phyloP scores from a whole-genome alignment of 2,888 invertebrate species.

The Eumacrocentrus americanus region DNA sequence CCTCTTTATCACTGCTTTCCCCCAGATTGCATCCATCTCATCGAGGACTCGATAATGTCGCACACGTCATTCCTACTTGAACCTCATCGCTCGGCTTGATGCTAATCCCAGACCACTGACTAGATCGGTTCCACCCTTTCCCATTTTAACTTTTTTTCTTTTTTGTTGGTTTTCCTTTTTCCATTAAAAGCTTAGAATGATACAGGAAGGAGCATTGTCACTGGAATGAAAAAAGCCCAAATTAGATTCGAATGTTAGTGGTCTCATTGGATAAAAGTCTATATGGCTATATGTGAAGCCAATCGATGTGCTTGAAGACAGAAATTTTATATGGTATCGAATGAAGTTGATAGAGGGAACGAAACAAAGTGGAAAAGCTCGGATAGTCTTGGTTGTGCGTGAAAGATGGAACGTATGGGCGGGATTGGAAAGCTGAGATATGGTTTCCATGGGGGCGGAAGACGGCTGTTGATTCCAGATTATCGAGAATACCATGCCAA shows the following conservation, averaged over 20 bases:
- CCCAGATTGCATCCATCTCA: too few relatives aligned
- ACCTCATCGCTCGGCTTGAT: background rate
- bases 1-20: too few relatives aligned
- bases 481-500: conserved; percentile 7
- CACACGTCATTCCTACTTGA: background rate
- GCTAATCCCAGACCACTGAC: background rate
- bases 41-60: too few relatives aligned
- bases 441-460: conserved; percentile 27
- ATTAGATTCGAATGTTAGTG: conserved; percentile 14
- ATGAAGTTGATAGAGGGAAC: background rate
- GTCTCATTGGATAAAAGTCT: too few relatives aligned
- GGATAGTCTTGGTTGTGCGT: background rate
- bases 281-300: background rate
- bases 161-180: background rate
- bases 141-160: background rate
- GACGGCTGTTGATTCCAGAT: conserved; percentile 5
- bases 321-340: conserved; percentile 2
- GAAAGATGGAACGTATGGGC: background rate
- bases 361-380: conserved; percentile 24
- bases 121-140: conserved; percentile 3
- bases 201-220: conserved; percentile 6
- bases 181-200: background rate
- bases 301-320: background rate
- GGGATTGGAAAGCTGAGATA: conserved; percentile 36
- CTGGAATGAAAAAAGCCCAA: conserved; percentile 16